These are phyloP conservation scores for Drosophila sulfurigaster DNA, from an alignment of 1,140 invertebrate species.

Conservation along the genomic window DNA sequence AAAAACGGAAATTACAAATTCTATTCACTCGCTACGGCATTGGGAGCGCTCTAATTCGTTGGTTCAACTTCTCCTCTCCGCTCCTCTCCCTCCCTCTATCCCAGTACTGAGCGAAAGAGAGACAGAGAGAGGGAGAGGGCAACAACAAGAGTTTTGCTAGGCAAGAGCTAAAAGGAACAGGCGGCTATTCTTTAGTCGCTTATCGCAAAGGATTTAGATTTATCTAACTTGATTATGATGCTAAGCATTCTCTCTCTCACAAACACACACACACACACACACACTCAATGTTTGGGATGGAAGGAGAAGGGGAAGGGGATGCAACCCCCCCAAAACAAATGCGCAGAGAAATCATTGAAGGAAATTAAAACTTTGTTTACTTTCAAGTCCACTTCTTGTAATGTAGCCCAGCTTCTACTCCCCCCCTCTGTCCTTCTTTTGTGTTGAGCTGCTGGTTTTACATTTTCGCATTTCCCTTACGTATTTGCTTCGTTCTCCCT, in stretches of 20 bases:
- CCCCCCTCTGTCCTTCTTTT: neutral
- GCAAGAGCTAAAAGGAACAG: slow-evolving; percentile 30
- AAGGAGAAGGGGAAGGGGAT: neutral
- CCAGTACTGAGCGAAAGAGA: slow-evolving; percentile 3
- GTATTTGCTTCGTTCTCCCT: neutral
- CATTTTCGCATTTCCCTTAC: slow-evolving; percentile 19
- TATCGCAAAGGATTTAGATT: slow-evolving; percentile 82
- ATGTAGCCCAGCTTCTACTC: slow-evolving; percentile 19
- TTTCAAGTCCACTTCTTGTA: slow-evolving; percentile 64
- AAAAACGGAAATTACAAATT: slow-evolving; percentile 81
- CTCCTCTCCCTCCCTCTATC: neutral
- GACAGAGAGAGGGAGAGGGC: neutral
- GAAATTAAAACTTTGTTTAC: slow-evolving; percentile 83
- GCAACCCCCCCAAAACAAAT: slow-evolving; percentile 59
- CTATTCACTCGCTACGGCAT: slow-evolving; percentile 75
- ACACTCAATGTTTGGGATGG: slow-evolving; percentile 8
- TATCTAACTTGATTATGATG: slow-evolving; percentile 81
- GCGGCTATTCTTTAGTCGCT: slow-evolving; percentile 71
- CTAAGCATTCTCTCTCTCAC: slow-evolving; percentile 42
- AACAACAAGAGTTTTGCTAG: slow-evolving; percentile 40
- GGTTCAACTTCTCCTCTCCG: slow-evolving; percentile 18
- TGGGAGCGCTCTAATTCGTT: slow-evolving; percentile 70
- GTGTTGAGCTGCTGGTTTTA: slow-evolving; percentile 29
- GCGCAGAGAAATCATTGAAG: slow-evolving; percentile 80
- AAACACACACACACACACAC: slow-evolving; percentile 23